Evolutionary conservation across 2,888 invertebrate genomes (phyloP).

Genomic region (Agrochola lychnidis): DNA sequence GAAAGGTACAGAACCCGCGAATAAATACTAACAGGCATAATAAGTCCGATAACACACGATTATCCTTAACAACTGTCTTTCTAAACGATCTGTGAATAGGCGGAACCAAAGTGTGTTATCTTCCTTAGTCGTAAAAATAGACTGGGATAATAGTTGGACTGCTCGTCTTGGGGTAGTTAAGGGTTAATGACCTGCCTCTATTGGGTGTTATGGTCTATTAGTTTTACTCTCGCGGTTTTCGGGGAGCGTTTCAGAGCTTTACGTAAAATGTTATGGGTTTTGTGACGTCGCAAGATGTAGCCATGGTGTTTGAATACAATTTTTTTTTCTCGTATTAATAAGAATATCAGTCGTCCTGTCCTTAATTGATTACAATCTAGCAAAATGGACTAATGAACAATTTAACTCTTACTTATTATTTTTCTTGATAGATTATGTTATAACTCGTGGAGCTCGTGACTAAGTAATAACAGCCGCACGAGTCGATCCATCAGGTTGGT

Average conservation of each 20-base stretch:
- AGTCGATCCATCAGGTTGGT: no score
- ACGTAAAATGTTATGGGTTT: neutral
- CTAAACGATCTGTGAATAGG: constrained; percentile 25
- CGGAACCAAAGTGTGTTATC: constrained; percentile 51
- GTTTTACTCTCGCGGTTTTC: constrained; percentile 36
- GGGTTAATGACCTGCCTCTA: constrained; percentile 51
- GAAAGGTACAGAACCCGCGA: neutral
- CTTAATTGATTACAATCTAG: no score
- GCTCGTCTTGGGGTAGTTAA: constrained; percentile 32
- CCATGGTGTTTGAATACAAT: neutral
- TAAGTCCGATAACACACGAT: constrained; percentile 38
- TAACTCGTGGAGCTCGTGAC: no score
- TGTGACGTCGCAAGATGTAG: neutral
- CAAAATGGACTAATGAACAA: no score
- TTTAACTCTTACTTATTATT: no score
- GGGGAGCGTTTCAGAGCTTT: neutral
- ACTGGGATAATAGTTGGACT: constrained; percentile 19
- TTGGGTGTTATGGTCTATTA: constrained; percentile 38
- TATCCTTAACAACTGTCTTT: constrained; percentile 34
- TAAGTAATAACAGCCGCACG: no score
- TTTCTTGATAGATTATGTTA: no score
- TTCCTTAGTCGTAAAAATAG: constrained; percentile 52
- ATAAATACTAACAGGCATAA: constrained; percentile 27
- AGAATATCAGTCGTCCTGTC: no score
- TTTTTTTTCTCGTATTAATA: no score